Evolutionary conservation across 2,113 vertebrate genomes (phyloP), one percentile per base, ranked within the genome.

Genomic region (Planiliza haematocheilus): DNA sequence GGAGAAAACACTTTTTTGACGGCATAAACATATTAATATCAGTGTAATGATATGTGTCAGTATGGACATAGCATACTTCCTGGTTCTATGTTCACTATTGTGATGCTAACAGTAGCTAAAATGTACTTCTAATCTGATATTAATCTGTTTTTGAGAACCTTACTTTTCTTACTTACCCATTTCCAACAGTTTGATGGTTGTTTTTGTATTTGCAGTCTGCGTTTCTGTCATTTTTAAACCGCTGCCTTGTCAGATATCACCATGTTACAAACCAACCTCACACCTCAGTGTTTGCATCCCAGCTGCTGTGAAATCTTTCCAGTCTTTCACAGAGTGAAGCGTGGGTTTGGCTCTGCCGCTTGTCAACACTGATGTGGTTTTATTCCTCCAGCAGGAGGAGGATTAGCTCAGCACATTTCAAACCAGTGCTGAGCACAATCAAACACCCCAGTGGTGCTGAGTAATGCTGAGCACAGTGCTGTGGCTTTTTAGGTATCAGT

Each of bases 401-500:
- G 59, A 70, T 86, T 38, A 56, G 68, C 62, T 83, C 82, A 79
- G 82, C 87, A 73, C 46, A 48, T 80, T 70, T 64, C 37, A 64
- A 12, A 59, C 53, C 49, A n/a, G 36, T 9, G 38, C 57, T 41
- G 55, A 42, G 21, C 72, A 64, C 34, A 42, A 37, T 46, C 60
- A 49, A 59, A 60, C 51, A 20, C 37, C 18, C 20, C 34, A 37
- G 21, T 11, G 43, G 9, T 76, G 82, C 82, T 84, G 79, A 79
- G 55, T 76, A 3, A 49, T 86, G 81, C 73, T 82, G 83, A 79
- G 39, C 37, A 1, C 0, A 34, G 38, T 7, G 10, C 42, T 46
- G 64, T 68, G 70, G 69, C 14, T 39, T 67, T 48, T 61, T 10
- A 39, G 38, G 21, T 59, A 70, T 55, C 48, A 52, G 67, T 56